phyloP scores from a whole-genome alignment of 2,113 vertebrate species.

The Ariopsis seemanni region DNA sequence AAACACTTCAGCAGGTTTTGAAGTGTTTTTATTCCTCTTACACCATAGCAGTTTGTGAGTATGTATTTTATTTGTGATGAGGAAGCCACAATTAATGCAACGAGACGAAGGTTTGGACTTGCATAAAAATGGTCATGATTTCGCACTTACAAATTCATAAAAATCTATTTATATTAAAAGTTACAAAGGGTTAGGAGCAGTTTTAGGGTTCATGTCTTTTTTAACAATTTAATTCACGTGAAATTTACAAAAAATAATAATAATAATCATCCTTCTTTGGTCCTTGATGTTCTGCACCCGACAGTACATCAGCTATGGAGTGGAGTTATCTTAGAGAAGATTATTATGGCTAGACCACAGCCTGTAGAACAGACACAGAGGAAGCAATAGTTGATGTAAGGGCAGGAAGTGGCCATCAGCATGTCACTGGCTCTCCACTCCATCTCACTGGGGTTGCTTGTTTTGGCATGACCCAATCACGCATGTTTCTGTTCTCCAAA shows the following conservation, averaged over 20 bases:
- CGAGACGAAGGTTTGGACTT: neutral
- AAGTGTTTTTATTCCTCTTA: neutral
- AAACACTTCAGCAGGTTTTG: neutral
- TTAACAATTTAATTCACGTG: neutral
- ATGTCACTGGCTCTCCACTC: constrained; percentile 57
- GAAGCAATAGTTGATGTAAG: constrained; percentile 62
- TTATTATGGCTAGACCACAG: constrained; percentile 54
- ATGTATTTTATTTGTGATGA: neutral
- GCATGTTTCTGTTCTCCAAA: constrained; percentile 41
- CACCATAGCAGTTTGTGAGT: neutral
- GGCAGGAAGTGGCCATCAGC: constrained; percentile 67
- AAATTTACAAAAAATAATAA: too few species aligned
- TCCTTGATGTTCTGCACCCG: neutral
- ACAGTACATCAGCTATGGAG: constrained; percentile 37
- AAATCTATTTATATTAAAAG: neutral
- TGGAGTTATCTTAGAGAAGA: constrained; percentile 42
- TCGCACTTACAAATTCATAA: neutral
- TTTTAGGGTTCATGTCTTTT: neutral
- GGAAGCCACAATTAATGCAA: neutral
- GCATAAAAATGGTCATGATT: neutral
- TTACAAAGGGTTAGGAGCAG: neutral
- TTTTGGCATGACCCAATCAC: constrained; percentile 42
- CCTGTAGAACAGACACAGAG: constrained; percentile 48
- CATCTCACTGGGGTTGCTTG: constrained; percentile 38
- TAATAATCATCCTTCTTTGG: neutral